Evolutionary conservation across 2,888 invertebrate species (phyloP), one percentile per base, ranked within the genome.

Genomic region (Cryptus viduatorius): DNA sequence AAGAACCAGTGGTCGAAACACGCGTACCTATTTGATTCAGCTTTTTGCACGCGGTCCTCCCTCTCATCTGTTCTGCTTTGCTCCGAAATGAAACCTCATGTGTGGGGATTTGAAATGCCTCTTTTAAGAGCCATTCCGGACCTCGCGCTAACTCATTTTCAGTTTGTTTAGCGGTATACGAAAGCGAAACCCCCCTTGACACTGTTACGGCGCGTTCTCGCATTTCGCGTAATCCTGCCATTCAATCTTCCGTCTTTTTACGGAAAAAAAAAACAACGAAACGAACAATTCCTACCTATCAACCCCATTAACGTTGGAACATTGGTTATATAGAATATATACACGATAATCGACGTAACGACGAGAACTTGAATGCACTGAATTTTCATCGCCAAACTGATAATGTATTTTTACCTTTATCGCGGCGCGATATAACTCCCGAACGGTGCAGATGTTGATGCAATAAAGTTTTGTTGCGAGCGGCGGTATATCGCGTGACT

Each of bases 401-500:
- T 76, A 83, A 83, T 86, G 75, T 72, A 71, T 81, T 67, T 67
- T n/a, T 44, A 64, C 59, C 37, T 16, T n/a, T 84, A 79, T 50
- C 46, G 64, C 64, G 42, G 42, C 42, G 64, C 42, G 16, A 42
- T 29, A 65, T 79, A 79, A 75, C 75, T 69, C 24, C 73, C 37
- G 48, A 3, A n/a, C 69, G 71, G 56, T 53, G 65, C 50, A 81
- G 65, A 42, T 68, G 42, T 84, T 19, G 24, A 19, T 64, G 84
- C 69, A 84, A 84, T 79, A 75, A 81, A 84, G 75, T 75, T 84
- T 78, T 42, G 68, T 65, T 48, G 48, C 53, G 50, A 29, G 73
- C 42, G 37, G 16, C 53, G 53, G 65, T 71, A 24, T 56, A 3
- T 10, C 19, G 19, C 24, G 4, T 37, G 37, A 37, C 37, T 37